Percentiles rank a stretch among this genome's conserved stretches.
These are phyloP conservation scores for Chlorodrepanis virens DNA, from an alignment of 2,113 vertebrate genomes.

Conservation along the genomic window DNA sequence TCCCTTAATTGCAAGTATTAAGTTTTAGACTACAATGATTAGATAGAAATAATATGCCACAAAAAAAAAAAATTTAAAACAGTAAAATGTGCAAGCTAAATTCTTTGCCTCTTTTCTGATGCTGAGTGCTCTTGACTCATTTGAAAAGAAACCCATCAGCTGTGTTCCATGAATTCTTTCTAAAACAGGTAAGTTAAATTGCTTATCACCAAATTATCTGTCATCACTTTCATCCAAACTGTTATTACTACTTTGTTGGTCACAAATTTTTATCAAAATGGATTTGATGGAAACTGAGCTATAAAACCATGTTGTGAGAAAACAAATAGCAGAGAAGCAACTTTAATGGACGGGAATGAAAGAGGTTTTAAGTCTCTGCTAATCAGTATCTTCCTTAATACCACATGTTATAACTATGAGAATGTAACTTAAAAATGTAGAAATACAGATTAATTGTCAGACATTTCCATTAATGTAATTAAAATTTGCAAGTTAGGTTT, in stretches of 20 bases:
- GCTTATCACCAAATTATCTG: not conserved
- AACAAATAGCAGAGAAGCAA: not conserved
- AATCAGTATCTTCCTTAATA: not conserved
- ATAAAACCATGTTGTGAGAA: not conserved
- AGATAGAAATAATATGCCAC: not conserved
- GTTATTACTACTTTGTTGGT: not conserved
- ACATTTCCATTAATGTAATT: not conserved
- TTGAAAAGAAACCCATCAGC: not conserved
- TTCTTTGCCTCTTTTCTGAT: not conserved
- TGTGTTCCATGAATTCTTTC: not conserved
- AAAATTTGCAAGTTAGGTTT: not conserved
- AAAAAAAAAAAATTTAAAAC: not conserved
- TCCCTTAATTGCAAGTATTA: not conserved
- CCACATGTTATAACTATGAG: not conserved
- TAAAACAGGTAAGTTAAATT: not conserved
- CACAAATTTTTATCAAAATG: not conserved
- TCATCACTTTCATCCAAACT: not conserved
- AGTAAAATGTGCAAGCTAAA: not conserved
- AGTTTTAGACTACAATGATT: not conserved
- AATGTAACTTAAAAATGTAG: not conserved
- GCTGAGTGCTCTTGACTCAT: not conserved
- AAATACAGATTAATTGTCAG: not conserved
- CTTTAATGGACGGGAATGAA: not conserved
- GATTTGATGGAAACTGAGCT: not conserved
- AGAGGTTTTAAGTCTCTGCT: not conserved